These are phyloP conservation scores for Redunca redunca DNA, from an alignment of 2,113 vertebrate genomes.

Conservation along the genomic window DNA sequence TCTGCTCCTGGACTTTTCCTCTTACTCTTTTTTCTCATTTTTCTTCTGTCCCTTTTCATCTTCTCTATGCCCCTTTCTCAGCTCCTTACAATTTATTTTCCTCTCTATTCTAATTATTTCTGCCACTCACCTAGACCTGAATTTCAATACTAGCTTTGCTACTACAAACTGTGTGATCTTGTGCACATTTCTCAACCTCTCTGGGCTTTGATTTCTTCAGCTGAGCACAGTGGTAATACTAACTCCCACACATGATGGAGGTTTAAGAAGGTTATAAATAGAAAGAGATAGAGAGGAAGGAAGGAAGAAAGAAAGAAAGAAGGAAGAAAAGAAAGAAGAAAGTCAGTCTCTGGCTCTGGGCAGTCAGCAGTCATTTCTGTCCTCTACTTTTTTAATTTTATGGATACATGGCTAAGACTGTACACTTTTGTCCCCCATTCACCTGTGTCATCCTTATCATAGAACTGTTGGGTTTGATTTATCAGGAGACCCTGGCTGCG, in stretches of 20 bases:
- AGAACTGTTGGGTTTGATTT: constrained; percentile 54
- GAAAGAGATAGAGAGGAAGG: not conserved
- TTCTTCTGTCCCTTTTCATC: not conserved
- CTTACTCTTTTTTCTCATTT: not conserved
- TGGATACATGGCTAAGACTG: not conserved
- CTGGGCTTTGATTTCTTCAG: not conserved
- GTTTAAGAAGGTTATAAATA: not conserved
- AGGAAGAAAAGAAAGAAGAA: not conserved
- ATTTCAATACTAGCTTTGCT: not conserved
- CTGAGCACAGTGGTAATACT: not conserved
- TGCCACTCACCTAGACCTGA: not conserved
- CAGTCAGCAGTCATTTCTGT: not conserved
- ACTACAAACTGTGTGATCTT: not conserved
- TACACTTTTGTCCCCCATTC: not conserved
- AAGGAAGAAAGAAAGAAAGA: not conserved
- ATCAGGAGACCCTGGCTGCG: constrained; percentile 39
- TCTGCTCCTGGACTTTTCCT: not conserved
- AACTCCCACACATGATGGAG: not conserved
- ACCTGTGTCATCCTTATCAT: constrained; percentile 37
- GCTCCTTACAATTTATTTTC: not conserved
- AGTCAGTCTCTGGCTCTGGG: not conserved
- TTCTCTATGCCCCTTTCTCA: not conserved
- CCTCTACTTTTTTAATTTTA: not conserved
- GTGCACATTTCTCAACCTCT: not conserved
- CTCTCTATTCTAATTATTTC: not conserved